Base-by-base conservation (phyloP, 2,888 invertebrate species). In the Calameuta idolon region DNA sequence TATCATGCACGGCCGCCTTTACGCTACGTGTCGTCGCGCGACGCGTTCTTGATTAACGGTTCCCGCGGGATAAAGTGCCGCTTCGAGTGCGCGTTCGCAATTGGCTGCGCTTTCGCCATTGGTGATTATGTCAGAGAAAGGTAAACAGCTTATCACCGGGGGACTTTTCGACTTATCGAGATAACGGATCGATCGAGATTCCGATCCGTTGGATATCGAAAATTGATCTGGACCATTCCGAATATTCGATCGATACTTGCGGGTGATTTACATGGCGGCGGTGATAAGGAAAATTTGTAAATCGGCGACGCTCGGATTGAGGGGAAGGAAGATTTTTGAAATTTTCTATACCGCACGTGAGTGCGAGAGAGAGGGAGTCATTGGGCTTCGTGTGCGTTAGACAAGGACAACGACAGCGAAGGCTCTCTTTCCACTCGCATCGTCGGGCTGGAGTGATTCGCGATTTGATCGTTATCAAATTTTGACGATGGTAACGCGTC, bases 101-200 rank as follows among this genome's bases (percentile, higher is more conserved):
- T 55, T 55, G 55, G 55, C 55, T 55, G 23, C 55, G 55, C 55
- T 55, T 23, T 23, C 55, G 55, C 71, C 9, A 71, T 12, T 23
- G 9, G 71, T 71, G 71, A 71, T 71, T 34, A 71, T 71, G 71
- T 33, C 71, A 34, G 31, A 9, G 30, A 71, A 71, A 34, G 71
- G 71, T 71, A 71, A 71, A 71, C 23, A 55, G 3, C 35, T 35
- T 35, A 35, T 35, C 35, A 12, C 35, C 12, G 12, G 35, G 35
- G 35, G 35, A 35, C 12, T 35, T 3, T 35, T 12, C 12, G 12
- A 35, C 12, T 12, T 35, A 35, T 3, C 35, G 12, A 12, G 55
- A 55, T 15, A 55, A 40, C 40, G 15, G 23, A 23, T 0, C 55
- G 55, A 55, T 23, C 55, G 55, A 37, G 37, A 37, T 37, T 1